phyloP scores from a whole-genome alignment of 2,888 invertebrate genomes.

The Vannuccia rotundouncinata region DNA sequence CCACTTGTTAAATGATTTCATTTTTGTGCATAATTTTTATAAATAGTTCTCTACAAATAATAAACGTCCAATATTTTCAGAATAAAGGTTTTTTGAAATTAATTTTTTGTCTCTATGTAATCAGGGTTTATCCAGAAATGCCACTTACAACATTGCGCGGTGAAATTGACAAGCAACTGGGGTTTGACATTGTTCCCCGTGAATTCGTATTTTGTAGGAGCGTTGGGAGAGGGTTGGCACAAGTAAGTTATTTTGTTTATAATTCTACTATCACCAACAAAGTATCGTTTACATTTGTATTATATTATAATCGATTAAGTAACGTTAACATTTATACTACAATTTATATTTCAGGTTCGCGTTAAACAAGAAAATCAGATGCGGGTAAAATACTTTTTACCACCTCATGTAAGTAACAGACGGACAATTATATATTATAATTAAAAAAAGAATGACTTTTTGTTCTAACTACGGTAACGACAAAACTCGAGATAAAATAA shows the following conservation, averaged over 20 bases:
- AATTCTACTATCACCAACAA: neutral
- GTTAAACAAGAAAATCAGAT: constrained; percentile 58
- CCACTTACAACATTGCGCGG: constrained; percentile 46
- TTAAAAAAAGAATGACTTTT: constrained; percentile 28
- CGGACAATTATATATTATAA: neutral
- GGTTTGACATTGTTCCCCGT: constrained; percentile 53
- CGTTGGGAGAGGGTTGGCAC: constrained; percentile 60
- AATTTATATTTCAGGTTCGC: constrained; percentile 54
- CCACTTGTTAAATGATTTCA: neutral
- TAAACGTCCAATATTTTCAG: too few relatives aligned
- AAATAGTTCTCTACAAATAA: too few relatives aligned
- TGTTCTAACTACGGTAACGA: too few relatives aligned
- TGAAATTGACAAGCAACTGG: constrained; percentile 56
- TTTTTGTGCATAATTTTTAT: too few relatives aligned
- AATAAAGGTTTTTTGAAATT: too few relatives aligned
- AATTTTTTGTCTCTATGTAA: neutral
- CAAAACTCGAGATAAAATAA: too few relatives aligned
- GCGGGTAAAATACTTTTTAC: constrained; percentile 59
- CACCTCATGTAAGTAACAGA: constrained; percentile 56
- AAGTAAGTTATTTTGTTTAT: constrained; percentile 48
- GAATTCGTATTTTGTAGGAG: constrained; percentile 59
- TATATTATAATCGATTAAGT: neutral
- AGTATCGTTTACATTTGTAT: neutral
- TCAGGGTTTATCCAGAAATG: constrained; percentile 36
- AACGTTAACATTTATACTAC: neutral